Evolutionary conservation across 2,113 vertebrate genomes (phyloP), one percentile per base, ranked within the genome.

Genomic region (Sinocyclocheilus rhinocerous): DNA sequence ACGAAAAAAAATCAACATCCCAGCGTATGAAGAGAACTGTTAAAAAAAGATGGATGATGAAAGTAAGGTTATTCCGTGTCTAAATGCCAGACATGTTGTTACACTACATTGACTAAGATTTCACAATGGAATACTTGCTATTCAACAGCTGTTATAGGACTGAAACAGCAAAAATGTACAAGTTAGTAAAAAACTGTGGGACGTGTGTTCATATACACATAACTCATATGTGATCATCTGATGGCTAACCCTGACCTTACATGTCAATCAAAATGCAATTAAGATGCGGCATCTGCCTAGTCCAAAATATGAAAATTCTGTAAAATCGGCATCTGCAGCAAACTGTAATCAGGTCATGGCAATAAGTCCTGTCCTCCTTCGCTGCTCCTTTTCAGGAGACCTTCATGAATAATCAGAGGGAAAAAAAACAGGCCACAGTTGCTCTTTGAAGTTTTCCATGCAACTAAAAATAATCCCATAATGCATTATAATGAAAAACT

Each of bases 321-420:
- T 84, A 81, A 81, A 73, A 85, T 85, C 75, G 55, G 81, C 77
- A 50, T 73, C 33, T 87, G 59, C n/a, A 36, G 48, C 85, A 84
- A 84, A 88, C 87, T 89, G 81, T 85, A 90, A 92, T 88, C 82
- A 87, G 90, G 87, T 85, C 89, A 90, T 81, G 85, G 88, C 87
- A 87, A 86, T 86, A 89, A 83, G 82, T 88, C 87, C 80, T 70
- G 78, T 89, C 76, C 82, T 87, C 84, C 89, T 88, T 70, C 81
- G 67, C 70, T 61, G 18, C 18, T 78, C 16, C 57, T 89, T 85
- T 90, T 90, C 84, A 85, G 26, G 59, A 89, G 89, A 88, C 87
- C 91, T 90, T 92, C 88, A 89, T 93, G 87, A 91, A 90, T 93
- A 91, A 91, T 90, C 87, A 88, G 87, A 57, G 52, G 2, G 57